Evolutionary conservation across 2,888 invertebrate species (phyloP), one percentile per base, ranked within the genome.

Genomic region (Lochmaea capreae): DNA sequence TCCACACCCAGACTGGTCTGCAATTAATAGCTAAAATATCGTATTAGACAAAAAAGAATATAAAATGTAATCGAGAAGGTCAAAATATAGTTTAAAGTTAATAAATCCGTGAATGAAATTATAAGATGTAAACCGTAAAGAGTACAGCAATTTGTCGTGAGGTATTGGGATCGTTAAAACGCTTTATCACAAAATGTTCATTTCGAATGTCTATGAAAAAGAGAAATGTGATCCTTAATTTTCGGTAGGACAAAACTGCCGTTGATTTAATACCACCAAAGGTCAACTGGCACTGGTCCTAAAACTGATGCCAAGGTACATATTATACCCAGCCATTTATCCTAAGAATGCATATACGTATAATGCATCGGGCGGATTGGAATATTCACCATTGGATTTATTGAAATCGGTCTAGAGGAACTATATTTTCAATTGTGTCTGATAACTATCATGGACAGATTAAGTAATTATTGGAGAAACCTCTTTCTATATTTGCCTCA

Each of bases 231-330:
- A 85, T 69, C 83, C 84, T 86, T 85, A 86, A 86, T 86, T 84
- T 85, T 85, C 83, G 80, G 78, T 76, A 79, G 84, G 83, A 85
- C 85, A 86, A 85, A 85, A 84, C 84, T 79, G 68, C 76, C 78
- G 66, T 77, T 83, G 83, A 85, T 84, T 85, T 84, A 84, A 81
- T 79, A 74, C 71, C 68, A 59, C 49, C 77, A 84, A 82, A 85
- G 86, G 84, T 85, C 84, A 86, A 84, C 84, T 85, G 85, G 85
- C 85, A 84, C 82, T 76, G 81, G 81, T 84, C 85, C 85, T 84
- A 80, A 80, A 81, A 79, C 78, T 78, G 80, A 81, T 82, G 77
- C 77, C 69, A 74, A 75, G 74, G 80, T 77, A 78, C 77, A 70
- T 78, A n/a, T n/a, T n/a, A 75, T 72, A 75, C 75, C 74, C 73